These are phyloP conservation scores for Anser cygnoides DNA, from an alignment of 2,113 vertebrate genomes.

Conservation along the genomic window DNA sequence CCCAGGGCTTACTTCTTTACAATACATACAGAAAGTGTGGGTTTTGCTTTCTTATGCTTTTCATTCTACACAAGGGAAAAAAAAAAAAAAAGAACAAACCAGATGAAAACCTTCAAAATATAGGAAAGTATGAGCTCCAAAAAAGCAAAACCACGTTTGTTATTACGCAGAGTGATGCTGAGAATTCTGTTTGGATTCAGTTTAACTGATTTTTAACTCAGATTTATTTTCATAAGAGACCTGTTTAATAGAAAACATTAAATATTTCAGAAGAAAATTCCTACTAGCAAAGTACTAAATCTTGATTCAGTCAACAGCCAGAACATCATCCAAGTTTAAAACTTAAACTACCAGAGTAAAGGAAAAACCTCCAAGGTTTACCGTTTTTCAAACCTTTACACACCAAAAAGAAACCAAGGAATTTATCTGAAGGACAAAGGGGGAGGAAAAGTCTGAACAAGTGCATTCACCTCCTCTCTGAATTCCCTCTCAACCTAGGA, in stretches of 20 bases:
- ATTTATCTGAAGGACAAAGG: neutral
- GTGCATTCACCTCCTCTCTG: neutral
- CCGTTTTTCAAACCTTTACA: neutral
- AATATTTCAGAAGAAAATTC: constrained; percentile 5
- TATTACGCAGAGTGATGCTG: neutral
- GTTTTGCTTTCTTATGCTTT: neutral
- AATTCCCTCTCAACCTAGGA: constrained; percentile 1
- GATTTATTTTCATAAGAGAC: neutral
- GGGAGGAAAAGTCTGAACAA: neutral
- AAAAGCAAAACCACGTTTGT: neutral
- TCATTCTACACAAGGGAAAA: neutral
- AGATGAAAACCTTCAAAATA: neutral
- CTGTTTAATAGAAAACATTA: neutral
- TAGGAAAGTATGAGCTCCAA: neutral
- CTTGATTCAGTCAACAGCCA: neutral
- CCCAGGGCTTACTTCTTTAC: neutral
- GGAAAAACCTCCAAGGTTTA: neutral
- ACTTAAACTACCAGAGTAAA: neutral
- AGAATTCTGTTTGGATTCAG: neutral
- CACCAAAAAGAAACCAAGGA: neutral
- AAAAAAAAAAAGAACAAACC: neutral
- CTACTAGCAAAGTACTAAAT: neutral
- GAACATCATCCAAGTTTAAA: neutral
- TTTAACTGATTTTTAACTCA: neutral
- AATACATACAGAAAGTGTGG: neutral